Percentiles rank a stretch among this genome's conserved stretches.
Evolutionary conservation across 2,888 invertebrate genomes (phyloP).

Genomic region (Rhamnusium bicolor): DNA sequence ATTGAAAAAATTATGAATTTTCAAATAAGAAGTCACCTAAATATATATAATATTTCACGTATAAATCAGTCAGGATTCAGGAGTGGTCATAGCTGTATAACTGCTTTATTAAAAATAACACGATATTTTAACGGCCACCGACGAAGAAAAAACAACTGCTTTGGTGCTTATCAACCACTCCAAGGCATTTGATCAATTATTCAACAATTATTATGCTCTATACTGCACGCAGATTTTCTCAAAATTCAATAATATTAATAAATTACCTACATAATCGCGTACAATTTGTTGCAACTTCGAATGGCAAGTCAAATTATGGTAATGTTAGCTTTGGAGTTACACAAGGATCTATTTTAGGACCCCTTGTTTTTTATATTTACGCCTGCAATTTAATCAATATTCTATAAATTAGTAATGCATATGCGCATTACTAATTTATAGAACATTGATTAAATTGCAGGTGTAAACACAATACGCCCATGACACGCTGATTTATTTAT

Average conservation of each 20-base stretch:
- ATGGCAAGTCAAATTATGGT: too few relatives aligned
- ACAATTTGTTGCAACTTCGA: background rate
- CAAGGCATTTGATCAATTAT: background rate
- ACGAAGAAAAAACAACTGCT: background rate
- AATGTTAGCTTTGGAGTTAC: too few relatives aligned
- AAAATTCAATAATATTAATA: background rate
- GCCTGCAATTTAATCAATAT: background rate
- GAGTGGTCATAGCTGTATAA: background rate
- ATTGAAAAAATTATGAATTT: background rate
- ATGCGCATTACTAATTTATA: too few relatives aligned
- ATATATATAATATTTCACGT: background rate
- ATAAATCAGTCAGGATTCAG: background rate
- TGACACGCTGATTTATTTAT: background rate
- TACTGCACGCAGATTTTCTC: background rate
- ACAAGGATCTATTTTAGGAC: too few relatives aligned
- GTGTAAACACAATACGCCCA: too few relatives aligned
- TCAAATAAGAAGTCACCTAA: background rate
- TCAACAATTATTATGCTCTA: background rate
- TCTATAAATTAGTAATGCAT: background rate
- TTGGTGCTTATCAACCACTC: background rate
- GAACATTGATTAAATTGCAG: too few relatives aligned
- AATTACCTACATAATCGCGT: background rate
- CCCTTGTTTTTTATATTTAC: background rate
- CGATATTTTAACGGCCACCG: background rate
- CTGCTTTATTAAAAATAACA: background rate